Base-by-base conservation (phyloP, 2,888 invertebrate genomes). In the Drosophila flavopinicola region DNA sequence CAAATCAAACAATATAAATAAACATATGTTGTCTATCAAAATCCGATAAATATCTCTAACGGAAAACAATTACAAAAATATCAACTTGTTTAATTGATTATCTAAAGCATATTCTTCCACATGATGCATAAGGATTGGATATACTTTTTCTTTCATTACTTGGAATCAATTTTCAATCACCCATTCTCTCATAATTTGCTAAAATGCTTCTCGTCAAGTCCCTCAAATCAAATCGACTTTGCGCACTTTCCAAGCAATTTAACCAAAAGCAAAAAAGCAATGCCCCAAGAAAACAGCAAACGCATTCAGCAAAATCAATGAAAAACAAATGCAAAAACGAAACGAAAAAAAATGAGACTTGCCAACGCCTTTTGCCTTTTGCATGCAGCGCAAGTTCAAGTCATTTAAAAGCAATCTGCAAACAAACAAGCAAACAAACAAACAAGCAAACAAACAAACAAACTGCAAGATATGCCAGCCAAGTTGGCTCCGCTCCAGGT, bases 341-440 rank as follows among this genome's bases (percentile, higher is more conserved):
- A 11, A 15, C 15, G 66, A 59, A 64, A 51, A 61, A 67, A 57
- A 33, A 48, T 35, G 17, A 30, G 9, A 35, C 6, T 11, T 37
- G 54, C 9, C 60, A 54, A 44, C 42, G 65, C 58, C 57, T 58
- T 76, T 65, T 79, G 65, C 58, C 57, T 58, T 76, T 65, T 79
- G 77, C 58, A 52, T 39, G 48, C 49, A 47, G 57, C 71, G 57
- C 71, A 77, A 74, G 73, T 87, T 85, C 53, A 82, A 87, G 87
- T 87, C 70, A 80, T 80, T 80, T 87, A 82, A 87, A 80, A 80
- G 80, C 80, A 87, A 85, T 80, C 79, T 84, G 58, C 68, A 61
- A 75, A 66, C 71, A 56, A 64, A 54, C 80, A 66, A 49, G 70
- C 68, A 82, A 65, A 64, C 68, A 72, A 63, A 79, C 66, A n/a